phyloP scores from a whole-genome alignment of 2,797 vertebrate species.

The Coluber constrictor region DNA sequence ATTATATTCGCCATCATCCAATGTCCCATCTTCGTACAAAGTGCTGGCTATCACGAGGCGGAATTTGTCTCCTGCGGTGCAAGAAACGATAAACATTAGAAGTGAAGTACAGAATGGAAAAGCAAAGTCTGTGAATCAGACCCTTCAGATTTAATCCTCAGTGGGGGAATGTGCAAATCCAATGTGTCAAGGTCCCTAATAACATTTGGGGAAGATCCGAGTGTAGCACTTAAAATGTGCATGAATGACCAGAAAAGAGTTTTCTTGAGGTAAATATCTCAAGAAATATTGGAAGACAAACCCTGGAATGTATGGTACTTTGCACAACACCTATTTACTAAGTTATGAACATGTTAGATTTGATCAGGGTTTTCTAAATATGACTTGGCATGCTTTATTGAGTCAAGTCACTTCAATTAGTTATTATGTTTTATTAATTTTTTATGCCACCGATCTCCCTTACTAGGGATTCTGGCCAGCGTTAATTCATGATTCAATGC shows the following conservation, averaged over 20 bases:
- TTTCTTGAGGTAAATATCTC: background rate
- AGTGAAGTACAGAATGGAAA: background rate
- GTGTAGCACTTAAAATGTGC: background rate
- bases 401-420: background rate
- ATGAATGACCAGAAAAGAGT: no score
- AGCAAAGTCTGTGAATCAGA: background rate
- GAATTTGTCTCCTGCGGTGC: slow-evolving; percentile 89
- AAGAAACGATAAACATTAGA: background rate
- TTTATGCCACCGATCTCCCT: background rate
- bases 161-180: background rate
- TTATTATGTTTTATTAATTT: background rate
- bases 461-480: background rate
- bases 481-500: background rate
- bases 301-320: background rate
- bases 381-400: background rate
- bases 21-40: slow-evolving; percentile 93
- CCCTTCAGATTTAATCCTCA: background rate
- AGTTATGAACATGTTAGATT: background rate
- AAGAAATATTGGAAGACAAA: background rate
- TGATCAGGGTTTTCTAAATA: background rate
- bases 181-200: fast-evolving
- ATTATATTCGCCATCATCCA: slow-evolving; percentile 97
- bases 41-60: slow-evolving; percentile 96
- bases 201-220: fast-evolving
- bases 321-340: background rate